Conservation (phyloP, 2,113 vertebrate species). For the Gobiocypris rarus region DNA sequence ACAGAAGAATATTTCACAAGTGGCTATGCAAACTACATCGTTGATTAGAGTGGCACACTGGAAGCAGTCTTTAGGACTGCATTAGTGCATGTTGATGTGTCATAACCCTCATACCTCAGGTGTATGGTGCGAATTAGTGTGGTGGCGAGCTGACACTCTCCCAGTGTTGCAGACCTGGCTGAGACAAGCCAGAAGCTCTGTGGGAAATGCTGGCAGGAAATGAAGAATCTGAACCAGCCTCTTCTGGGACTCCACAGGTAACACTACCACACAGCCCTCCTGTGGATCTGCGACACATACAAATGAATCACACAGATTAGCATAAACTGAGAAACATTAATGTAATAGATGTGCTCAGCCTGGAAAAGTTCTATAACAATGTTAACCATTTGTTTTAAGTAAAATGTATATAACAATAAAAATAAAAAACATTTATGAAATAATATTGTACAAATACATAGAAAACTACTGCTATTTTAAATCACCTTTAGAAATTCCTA, state of each 20-base stretch:
- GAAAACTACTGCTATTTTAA: neutral
- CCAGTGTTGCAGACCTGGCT: constrained; percentile 92
- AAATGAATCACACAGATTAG: constrained; percentile 7
- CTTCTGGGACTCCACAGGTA: constrained; percentile 88
- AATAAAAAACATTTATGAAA: no score
- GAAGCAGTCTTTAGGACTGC: neutral
- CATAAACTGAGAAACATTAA: neutral
- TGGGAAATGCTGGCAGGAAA: constrained; percentile 86
- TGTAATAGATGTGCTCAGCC: neutral
- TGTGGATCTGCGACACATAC: constrained; percentile 82
- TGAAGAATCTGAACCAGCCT: constrained; percentile 91
- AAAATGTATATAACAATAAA: neutral
- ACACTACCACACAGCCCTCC: constrained; percentile 87
- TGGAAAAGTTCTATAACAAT: neutral
- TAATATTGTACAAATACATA: neutral
- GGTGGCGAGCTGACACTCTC: constrained; percentile 82
- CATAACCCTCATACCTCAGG: constrained; percentile 90
- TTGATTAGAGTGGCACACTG: neutral
- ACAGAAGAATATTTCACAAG: no score
- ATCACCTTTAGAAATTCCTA: neutral
- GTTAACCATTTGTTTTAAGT: no score
- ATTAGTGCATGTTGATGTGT: neutral
- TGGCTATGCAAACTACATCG: no score
- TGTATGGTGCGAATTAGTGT: constrained; percentile 90
- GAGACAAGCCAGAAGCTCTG: constrained; percentile 84